Evolutionary conservation across 2,797 vertebrate species (phyloP).

Genomic region (Chloroceryle amazona): DNA sequence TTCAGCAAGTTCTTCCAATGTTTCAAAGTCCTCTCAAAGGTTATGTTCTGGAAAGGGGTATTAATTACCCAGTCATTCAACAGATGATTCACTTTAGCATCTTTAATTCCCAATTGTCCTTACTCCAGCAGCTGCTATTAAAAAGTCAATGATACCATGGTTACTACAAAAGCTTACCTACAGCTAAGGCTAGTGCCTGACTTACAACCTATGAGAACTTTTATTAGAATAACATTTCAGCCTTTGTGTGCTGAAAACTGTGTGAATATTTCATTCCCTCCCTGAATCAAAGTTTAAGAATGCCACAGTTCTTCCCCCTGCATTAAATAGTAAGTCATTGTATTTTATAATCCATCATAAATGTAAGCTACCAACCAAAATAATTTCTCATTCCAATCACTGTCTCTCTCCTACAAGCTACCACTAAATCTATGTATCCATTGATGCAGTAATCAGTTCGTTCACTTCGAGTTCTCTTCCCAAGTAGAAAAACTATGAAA

Average conservation of each 20-base stretch:
- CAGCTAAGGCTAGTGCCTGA: not conserved
- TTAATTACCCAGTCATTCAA: slow-evolving; percentile 1
- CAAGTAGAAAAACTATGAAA: not conserved
- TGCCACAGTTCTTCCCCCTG: not conserved
- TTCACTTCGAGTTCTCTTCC: slow-evolving; percentile 44
- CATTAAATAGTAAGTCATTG: slow-evolving; percentile 15
- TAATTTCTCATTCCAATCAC: slow-evolving; percentile 6
- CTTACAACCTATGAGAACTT: not conserved
- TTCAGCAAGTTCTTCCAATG: not conserved
- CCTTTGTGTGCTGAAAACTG: not conserved
- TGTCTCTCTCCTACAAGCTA: not conserved
- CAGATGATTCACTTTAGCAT: not conserved
- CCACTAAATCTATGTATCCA: not conserved
- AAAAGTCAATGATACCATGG: not conserved
- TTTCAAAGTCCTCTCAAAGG: not conserved
- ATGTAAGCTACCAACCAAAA: not conserved
- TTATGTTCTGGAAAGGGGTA: not conserved
- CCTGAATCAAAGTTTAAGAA: not conserved
- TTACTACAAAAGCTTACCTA: not conserved
- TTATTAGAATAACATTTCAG: not conserved
- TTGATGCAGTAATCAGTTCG: not conserved
- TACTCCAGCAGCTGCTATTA: not conserved
- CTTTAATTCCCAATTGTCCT: not conserved
- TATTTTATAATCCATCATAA: slow-evolving; percentile 31
- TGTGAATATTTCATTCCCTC: not conserved